Percentiles rank a stretch among this genome's conserved stretches.
Conservation (phyloP, 1,140 invertebrate species). For the Lepidurus arcticus region DNA sequence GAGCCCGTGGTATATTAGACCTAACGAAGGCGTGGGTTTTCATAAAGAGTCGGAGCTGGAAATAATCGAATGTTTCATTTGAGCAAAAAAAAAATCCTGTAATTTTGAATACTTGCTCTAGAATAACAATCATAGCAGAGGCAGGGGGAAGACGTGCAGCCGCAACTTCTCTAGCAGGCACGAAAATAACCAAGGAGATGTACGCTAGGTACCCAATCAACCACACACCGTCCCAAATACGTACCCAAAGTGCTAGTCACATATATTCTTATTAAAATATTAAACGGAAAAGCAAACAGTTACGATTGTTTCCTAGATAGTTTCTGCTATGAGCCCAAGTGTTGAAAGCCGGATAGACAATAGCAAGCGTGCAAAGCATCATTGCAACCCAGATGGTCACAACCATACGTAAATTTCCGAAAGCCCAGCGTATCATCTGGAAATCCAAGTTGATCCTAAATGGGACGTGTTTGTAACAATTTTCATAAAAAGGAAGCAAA, state of each 20-base stretch:
- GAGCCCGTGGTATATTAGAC: slow-evolving; percentile 54
- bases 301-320: not conserved
- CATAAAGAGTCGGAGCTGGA: slow-evolving; percentile 72
- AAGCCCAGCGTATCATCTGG: slow-evolving; percentile 49
- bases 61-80: slow-evolving; percentile 30
- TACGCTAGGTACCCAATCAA: slow-evolving; percentile 35
- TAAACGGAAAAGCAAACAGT: not conserved
- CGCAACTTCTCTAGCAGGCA: slow-evolving; percentile 51
- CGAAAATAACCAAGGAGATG: slow-evolving; percentile 41
- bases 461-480: too few species aligned
- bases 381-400: slow-evolving; percentile 54
- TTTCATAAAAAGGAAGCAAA: slow-evolving; percentile 37
- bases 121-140: slow-evolving; percentile 52
- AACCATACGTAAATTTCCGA: slow-evolving; percentile 53
- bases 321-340: slow-evolving; percentile 43
- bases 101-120: slow-evolving; percentile 51
- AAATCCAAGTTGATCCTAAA: slow-evolving; percentile 52
- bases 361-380: slow-evolving; percentile 47
- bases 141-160: slow-evolving; percentile 54
- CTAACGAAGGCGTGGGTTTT: slow-evolving; percentile 76
- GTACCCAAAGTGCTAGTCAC: slow-evolving; percentile 36
- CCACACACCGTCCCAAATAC: slow-evolving; percentile 43
- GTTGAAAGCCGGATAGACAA: slow-evolving; percentile 49
- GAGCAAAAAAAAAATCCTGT: not conserved
- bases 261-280: not conserved